Percentiles rank a stretch among this genome's conserved stretches.
These are phyloP conservation scores for Muschampia plurimacula DNA, from an alignment of 2,888 invertebrate genomes.

Conservation along the genomic window DNA sequence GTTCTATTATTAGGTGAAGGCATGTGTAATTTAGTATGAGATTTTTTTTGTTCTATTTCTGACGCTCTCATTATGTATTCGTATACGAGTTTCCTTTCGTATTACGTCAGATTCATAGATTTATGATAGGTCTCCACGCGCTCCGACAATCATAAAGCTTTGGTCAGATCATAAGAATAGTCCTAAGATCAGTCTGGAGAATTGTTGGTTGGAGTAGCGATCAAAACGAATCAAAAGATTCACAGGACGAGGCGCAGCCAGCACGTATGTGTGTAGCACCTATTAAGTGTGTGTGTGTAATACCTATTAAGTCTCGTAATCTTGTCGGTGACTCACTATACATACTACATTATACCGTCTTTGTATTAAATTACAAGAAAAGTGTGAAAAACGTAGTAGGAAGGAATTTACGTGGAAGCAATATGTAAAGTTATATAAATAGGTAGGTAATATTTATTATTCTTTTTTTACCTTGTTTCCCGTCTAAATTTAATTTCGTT, in stretches of 20 bases:
- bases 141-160: too few species aligned
- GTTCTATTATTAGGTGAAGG: background rate
- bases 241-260: background rate
- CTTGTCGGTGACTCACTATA: conserved; percentile 68
- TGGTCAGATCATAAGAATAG: conserved; percentile 35
- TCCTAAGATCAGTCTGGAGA: conserved; percentile 54
- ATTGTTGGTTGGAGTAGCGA: conserved; percentile 60
- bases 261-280: background rate
- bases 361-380: conserved; percentile 52
- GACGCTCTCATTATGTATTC: background rate
- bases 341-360: conserved; percentile 53
- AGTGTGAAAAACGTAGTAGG: background rate
- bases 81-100: conserved; percentile 26
- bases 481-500: background rate
- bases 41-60: background rate
- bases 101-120: conserved; percentile 51
- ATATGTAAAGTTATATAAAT: background rate
- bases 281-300: conserved; percentile 42
- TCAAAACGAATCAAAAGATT: conserved; percentile 32
- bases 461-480: too few species aligned
- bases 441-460: too few species aligned
- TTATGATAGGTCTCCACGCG: too few species aligned
- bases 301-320: conserved; percentile 65
- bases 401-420: background rate
- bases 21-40: background rate